Evolutionary conservation across 2,113 vertebrate genomes (phyloP).

Genomic region (Tringa solitaria): DNA sequence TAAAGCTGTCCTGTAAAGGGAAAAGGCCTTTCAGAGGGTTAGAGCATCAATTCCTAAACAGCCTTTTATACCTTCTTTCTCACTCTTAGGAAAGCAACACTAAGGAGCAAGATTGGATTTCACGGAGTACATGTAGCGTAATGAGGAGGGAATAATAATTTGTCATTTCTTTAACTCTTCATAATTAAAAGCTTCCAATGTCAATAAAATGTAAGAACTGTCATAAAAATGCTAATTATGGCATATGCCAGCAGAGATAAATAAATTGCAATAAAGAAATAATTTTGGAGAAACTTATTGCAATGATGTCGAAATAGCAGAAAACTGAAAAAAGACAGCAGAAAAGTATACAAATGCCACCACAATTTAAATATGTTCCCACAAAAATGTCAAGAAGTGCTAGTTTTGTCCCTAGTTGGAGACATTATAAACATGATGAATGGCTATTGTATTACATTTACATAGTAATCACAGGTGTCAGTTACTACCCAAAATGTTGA

Average conservation of each 20-base stretch:
- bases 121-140: not conserved
- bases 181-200: not conserved
- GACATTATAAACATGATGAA: not conserved
- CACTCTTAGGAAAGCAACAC: not conserved
- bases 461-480: not conserved
- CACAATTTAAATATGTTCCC: not conserved
- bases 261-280: not conserved
- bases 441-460: not conserved
- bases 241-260: not conserved
- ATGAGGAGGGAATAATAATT: not conserved
- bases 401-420: not conserved
- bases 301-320: not conserved
- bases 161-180: not conserved
- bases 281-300: not conserved
- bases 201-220: not conserved
- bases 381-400: not conserved
- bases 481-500: not conserved
- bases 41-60: not conserved
- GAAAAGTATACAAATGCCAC: not conserved
- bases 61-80: not conserved
- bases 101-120: not conserved
- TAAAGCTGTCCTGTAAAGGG: not conserved
- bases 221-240: not conserved
- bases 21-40: not conserved
- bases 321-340: not conserved